Conservation (phyloP, 2,797 vertebrate species). For the Pteronotus mesoamericanus region DNA sequence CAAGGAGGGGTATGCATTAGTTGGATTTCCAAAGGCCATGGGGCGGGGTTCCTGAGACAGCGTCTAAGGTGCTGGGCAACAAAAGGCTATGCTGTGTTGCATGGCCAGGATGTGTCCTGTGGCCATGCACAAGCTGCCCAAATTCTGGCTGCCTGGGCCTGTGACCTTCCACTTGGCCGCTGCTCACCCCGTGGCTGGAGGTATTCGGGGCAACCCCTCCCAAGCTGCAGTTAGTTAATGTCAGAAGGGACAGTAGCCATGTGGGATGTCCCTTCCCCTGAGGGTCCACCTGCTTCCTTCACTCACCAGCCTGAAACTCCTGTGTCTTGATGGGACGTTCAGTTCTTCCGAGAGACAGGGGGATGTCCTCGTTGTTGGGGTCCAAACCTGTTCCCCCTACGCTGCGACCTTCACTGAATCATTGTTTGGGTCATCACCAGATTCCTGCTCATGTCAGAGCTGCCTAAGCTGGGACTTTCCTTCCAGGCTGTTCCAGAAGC, state of each 20-base stretch:
- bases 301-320: too few relatives aligned
- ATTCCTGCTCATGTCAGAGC: neutral
- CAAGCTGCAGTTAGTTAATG: neutral
- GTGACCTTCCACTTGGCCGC: neutral
- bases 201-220: neutral
- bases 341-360: neutral
- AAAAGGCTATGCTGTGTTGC: too few relatives aligned
- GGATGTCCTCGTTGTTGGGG: neutral
- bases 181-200: rapidly evolving
- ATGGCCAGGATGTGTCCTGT: neutral
- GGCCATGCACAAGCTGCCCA: neutral
- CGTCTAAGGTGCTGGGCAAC: neutral
- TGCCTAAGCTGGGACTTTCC: neutral
- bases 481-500: too few relatives aligned
- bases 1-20: rapidly evolving
- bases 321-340: rapidly evolving
- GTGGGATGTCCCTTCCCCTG: too few relatives aligned
- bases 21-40: neutral
- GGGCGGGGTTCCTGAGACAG: neutral
- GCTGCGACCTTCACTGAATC: neutral
- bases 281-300: too few relatives aligned
- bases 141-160: rapidly evolving
- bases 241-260: neutral
- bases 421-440: neutral
- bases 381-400: too few relatives aligned